Evolutionary conservation across 2,113 vertebrate species (phyloP).

Genomic region (Passer domesticus): DNA sequence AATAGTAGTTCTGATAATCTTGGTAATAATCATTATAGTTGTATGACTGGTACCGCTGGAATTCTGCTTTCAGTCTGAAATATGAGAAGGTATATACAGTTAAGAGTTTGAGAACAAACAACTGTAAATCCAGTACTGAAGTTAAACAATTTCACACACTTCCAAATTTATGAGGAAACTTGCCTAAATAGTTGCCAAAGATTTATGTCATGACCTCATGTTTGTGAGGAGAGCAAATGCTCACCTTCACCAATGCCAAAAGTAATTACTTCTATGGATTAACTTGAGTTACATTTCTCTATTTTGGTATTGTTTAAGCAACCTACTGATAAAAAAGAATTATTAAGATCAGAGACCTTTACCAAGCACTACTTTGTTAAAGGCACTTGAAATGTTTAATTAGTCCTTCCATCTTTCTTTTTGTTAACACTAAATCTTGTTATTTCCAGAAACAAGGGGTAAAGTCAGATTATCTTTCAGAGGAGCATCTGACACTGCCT

Average conservation of each 20-base stretch:
- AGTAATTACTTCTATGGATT: background rate
- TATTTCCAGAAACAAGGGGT: background rate
- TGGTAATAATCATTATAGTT: constrained; percentile 78
- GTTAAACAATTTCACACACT: background rate
- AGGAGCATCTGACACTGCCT: background rate
- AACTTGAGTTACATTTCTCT: background rate
- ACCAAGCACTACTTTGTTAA: background rate
- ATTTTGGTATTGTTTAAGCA: background rate
- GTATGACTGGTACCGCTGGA: constrained; percentile 75
- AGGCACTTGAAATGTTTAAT: background rate
- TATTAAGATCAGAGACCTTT: background rate
- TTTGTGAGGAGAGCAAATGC: background rate
- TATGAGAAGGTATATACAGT: background rate
- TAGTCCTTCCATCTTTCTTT: background rate
- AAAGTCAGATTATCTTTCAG: background rate
- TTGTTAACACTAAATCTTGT: background rate
- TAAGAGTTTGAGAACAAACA: background rate
- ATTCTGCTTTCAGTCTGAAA: constrained; percentile 82
- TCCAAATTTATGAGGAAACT: background rate
- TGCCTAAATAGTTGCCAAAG: background rate
- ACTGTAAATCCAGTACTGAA: background rate
- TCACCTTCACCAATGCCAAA: constrained; percentile 15
- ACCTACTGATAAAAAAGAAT: background rate
- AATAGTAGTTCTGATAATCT: constrained; percentile 75
- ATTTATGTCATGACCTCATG: background rate